Evolutionary conservation across 1,140 invertebrate species (phyloP).

Genomic region (Drosophila azteca): DNA sequence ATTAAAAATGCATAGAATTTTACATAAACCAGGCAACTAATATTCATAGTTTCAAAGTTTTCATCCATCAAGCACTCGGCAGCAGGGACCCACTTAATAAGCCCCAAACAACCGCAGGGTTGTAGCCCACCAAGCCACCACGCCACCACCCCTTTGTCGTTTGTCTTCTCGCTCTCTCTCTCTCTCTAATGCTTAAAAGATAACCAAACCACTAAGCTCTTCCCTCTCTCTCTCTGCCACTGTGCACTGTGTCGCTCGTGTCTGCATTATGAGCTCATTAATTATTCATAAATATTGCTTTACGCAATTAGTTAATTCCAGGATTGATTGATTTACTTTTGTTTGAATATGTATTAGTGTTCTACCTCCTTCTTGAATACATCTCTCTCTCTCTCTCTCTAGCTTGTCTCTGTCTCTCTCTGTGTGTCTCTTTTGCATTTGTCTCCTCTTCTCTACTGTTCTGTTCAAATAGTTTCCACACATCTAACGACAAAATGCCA

Average conservation of each 20-base stretch:
- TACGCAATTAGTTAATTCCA: constrained; percentile 75
- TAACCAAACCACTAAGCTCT: constrained; percentile 41
- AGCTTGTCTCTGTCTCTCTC: constrained; percentile 1
- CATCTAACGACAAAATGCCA: constrained; percentile 65
- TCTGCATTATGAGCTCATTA: constrained; percentile 70
- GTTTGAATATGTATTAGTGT: constrained; percentile 41
- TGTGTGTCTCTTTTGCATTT: constrained; percentile 49
- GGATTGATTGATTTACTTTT: constrained; percentile 72
- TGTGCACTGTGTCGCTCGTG: not conserved
- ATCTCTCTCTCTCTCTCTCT: not conserved
- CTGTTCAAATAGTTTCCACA: constrained; percentile 48
- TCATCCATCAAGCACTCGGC: not conserved
- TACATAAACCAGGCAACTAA: constrained; percentile 62
- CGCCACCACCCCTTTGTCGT: too few species aligned
- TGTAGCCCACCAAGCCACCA: too few species aligned
- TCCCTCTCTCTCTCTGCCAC: constrained; percentile 9
- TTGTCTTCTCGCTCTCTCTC: too few species aligned
- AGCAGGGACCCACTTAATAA: constrained; percentile 41
- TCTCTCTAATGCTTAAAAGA: constrained; percentile 42
- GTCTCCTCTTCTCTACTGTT: constrained; percentile 14
- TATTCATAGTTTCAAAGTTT: constrained; percentile 63
- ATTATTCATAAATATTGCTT: constrained; percentile 79
- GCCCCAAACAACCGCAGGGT: constrained; percentile 6
- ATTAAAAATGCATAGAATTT: constrained; percentile 66
- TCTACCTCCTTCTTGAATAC: too few species aligned